These are phyloP conservation scores for Pterois miles DNA, from an alignment of 2,797 vertebrate genomes.

Conservation along the genomic window DNA sequence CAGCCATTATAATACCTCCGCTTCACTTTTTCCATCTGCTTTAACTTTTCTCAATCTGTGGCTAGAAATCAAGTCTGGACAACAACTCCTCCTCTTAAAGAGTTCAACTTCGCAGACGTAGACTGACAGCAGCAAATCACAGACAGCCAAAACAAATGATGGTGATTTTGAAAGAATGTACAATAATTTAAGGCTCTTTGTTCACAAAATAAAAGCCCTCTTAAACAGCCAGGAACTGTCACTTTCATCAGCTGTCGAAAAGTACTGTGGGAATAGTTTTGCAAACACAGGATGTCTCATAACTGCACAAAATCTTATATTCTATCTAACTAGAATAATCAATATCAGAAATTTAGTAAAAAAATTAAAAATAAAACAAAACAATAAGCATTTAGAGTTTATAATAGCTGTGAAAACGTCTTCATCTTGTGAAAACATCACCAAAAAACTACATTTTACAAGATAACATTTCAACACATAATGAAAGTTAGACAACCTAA, in stretches of 20 bases:
- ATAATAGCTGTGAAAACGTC: too few relatives aligned
- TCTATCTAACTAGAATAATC: too few relatives aligned
- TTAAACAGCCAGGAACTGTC: neutral
- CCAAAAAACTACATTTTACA: too few relatives aligned
- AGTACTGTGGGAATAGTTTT: neutral
- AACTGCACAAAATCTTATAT: neutral
- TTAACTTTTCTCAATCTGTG: neutral
- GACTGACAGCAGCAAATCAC: slow-evolving; percentile 13
- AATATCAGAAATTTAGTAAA: too few relatives aligned
- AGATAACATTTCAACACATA: too few relatives aligned
- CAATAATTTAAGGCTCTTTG: slow-evolving; percentile 27
- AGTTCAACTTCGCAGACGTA: neutral
- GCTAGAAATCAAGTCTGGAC: slow-evolving; percentile 2
- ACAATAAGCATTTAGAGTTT: too few relatives aligned
- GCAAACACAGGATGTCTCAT: neutral
- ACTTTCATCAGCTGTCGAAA: slow-evolving; percentile 15
- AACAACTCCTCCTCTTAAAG: neutral
- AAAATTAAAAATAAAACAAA: too few relatives aligned
- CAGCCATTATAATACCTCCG: neutral
- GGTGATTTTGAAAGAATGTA: slow-evolving; percentile 36
- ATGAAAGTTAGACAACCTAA: too few relatives aligned
- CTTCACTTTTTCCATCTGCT: neutral
- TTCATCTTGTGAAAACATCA: too few relatives aligned
- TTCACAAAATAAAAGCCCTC: slow-evolving; percentile 7
- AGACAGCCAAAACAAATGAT: slow-evolving; percentile 17